Evolutionary conservation across 2,113 vertebrate species (phyloP).

Genomic region (Hydrochoerus hydrochaeris): DNA sequence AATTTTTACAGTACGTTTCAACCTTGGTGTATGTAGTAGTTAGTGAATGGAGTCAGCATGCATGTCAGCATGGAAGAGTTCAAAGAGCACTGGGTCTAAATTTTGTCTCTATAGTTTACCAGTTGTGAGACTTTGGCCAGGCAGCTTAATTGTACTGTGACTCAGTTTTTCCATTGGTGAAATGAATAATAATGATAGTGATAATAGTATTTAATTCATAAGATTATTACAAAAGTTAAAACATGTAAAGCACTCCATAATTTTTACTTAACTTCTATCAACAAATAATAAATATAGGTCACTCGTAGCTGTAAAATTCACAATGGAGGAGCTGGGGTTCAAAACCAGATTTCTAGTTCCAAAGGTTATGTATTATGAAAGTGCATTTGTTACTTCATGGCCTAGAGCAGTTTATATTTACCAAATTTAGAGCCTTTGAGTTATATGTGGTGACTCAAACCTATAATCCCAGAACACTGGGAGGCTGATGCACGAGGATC

Average conservation of each 20-base stretch:
- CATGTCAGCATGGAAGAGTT: not conserved
- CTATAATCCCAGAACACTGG: not conserved
- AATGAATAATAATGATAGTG: not conserved
- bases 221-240: constrained; percentile 33
- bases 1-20: not conserved
- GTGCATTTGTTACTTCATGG: not conserved
- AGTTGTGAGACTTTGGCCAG: not conserved
- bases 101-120: not conserved
- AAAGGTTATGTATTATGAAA: not conserved
- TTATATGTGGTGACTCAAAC: not conserved
- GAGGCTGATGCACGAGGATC: not conserved
- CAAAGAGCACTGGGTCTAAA: not conserved
- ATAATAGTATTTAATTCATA: not conserved
- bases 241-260: not conserved
- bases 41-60: not conserved
- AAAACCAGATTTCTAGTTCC: not conserved
- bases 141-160: not conserved
- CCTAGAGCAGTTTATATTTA: not conserved
- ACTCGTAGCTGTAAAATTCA: not conserved
- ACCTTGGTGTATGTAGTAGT: not conserved
- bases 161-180: not conserved
- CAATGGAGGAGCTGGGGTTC: not conserved
- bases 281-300: not conserved
- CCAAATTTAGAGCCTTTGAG: not conserved
- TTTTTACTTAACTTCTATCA: constrained; percentile 44